phyloP scores from a whole-genome alignment of 1,140 invertebrate genomes.

The Drosophila melanica region DNA sequence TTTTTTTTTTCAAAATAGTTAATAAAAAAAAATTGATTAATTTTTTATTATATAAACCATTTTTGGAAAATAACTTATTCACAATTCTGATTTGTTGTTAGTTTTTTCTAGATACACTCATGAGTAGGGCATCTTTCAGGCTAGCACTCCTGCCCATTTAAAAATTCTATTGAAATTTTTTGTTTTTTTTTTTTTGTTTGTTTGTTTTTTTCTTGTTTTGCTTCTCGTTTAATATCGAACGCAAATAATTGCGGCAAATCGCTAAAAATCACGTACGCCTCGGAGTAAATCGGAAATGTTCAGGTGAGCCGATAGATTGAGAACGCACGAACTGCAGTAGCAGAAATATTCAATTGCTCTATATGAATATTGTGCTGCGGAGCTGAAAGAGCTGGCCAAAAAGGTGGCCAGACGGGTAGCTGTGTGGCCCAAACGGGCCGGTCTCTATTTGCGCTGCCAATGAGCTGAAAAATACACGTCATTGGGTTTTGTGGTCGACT shows the following conservation, averaged over 20 bases:
- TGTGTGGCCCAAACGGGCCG: neutral
- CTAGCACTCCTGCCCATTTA: too few relatives aligned
- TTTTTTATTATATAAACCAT: too few relatives aligned
- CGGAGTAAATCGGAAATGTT: slow-evolving; percentile 31
- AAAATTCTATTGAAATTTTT: neutral
- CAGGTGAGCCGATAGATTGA: neutral
- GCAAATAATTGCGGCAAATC: slow-evolving; percentile 70
- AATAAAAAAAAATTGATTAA: too few relatives aligned
- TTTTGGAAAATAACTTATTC: too few relatives aligned
- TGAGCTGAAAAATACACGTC: slow-evolving; percentile 57
- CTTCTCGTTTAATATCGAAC: slow-evolving; percentile 12
- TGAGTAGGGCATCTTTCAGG: too few relatives aligned
- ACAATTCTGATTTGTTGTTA: too few relatives aligned
- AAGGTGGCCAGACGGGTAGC: too few relatives aligned
- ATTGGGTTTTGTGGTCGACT: slow-evolving; percentile 50
- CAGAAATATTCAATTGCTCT: neutral
- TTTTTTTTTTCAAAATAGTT: too few relatives aligned
- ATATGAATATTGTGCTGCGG: neutral
- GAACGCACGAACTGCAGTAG: neutral
- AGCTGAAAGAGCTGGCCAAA: too few relatives aligned
- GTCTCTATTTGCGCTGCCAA: slow-evolving; percentile 53
- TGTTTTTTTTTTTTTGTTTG: slow-evolving; percentile 14
- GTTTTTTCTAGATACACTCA: too few relatives aligned
- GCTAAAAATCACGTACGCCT: slow-evolving; percentile 71
- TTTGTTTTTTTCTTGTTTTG: slow-evolving; percentile 11